A percentile compares a stretch with the other conserved stretches of the same genome.
phyloP scores from a whole-genome alignment of 2,888 invertebrate genomes.

The Rhamnusium bicolor region DNA sequence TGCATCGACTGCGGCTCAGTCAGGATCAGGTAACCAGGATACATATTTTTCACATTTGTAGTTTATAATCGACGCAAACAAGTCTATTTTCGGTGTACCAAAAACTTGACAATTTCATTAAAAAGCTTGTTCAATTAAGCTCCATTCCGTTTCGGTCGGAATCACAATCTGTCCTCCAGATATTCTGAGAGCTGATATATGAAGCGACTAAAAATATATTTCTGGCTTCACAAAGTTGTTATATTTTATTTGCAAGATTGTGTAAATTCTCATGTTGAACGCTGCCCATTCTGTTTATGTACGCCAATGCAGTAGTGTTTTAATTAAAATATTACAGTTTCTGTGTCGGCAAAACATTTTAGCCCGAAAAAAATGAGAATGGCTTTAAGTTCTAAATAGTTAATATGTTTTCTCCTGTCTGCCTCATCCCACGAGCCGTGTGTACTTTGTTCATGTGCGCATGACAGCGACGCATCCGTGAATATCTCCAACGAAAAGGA shows the following conservation, averaged over 20 bases:
- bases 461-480: too few relatives aligned
- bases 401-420: too few relatives aligned
- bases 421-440: too few relatives aligned
- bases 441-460: too few relatives aligned
- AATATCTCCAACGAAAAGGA: too few relatives aligned
- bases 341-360: too few relatives aligned
- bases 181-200: slow-evolving; percentile 15
- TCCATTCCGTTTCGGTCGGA: slow-evolving; percentile 20
- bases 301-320: neutral
- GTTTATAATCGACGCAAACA: slow-evolving; percentile 56
- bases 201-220: neutral
- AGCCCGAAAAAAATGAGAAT: too few relatives aligned
- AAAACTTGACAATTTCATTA: slow-evolving; percentile 32
- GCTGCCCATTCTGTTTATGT: neutral
- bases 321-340: too few relatives aligned
- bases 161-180: slow-evolving; percentile 4
- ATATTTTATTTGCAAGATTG: too few relatives aligned
- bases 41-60: slow-evolving; percentile 45
- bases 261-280: neutral
- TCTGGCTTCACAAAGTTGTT: neutral
- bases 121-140: neutral
- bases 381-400: too few relatives aligned
- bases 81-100: slow-evolving; percentile 46
- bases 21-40: neutral
- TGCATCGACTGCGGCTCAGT: neutral